Base-by-base conservation (phyloP, 2,113 vertebrate genomes). In the Zeus faber region DNA sequence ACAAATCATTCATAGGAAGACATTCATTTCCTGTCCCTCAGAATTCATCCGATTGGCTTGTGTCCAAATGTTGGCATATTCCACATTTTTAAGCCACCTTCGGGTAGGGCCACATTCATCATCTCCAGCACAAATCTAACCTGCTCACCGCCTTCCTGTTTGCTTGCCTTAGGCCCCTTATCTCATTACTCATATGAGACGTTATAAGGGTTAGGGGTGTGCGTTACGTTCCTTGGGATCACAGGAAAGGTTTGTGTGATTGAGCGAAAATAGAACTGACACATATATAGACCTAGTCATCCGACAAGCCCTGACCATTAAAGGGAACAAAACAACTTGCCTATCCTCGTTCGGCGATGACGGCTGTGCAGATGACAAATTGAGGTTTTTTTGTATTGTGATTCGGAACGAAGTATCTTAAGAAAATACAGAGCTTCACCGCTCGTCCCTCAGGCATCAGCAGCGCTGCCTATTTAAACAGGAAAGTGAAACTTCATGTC, bases 201-300 rank as follows among this genome's bases (percentile, higher is more conserved):
- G 51, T 61, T 58, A 49, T 18, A 37, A 21, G 63, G 54, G 45
- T 44, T 47, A 55, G 65, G 58, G 48, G 26, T 14, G 61, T 16
- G 74, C 65, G 62, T 69, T 54, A 17, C 52, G 39, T 50, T 62
- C 2, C n/a, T 37, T 61, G 67, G 65, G 67, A 67, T 83, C 67
- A 75, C 65, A 75, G 67, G 41, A 56, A 67, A 46, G 17, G 23
- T 63, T 79, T 47, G 29, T 51, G 43, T 41, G 33, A 68, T 71
- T 26, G 49, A 54, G 56, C 60, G 27, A 60, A 79, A 84, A 77
- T 67, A 76, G 73, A 72, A 33, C n/a, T 5, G 56, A 64, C 58
- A 50, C 61, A 65, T 75, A 75, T 58, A 26, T 52, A 60, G 69
- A 66, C 13, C 1, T 23, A n/a, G 17, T 48, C 35, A 60, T 65